These are phyloP conservation scores for Hydrophis major DNA, from an alignment of 2,797 vertebrate species.

Conservation along the genomic window DNA sequence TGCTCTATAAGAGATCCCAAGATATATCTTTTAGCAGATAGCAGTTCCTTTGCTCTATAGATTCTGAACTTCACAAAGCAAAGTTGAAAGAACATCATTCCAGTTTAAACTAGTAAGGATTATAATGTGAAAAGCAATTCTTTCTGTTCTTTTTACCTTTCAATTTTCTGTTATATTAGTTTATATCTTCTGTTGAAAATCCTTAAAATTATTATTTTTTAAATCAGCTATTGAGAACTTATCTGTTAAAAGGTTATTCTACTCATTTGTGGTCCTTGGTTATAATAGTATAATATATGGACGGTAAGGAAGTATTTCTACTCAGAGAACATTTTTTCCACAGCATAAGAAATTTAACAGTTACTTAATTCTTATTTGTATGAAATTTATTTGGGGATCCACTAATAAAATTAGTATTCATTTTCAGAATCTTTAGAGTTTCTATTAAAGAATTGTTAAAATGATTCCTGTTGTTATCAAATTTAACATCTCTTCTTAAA, in stretches of 20 bases:
- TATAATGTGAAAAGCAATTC: background rate
- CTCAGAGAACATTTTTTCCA: background rate
- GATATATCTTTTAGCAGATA: background rate
- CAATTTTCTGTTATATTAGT: background rate
- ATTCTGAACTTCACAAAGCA: background rate
- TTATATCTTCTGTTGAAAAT: background rate
- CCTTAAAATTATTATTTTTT: background rate
- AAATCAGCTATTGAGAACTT: background rate
- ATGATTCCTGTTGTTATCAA: conserved; percentile 13
- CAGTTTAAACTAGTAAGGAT: background rate
- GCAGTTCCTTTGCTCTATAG: background rate
- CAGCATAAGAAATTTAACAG: background rate
- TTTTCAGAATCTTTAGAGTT: background rate
- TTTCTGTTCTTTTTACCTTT: background rate
- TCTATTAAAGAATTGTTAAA: conserved; percentile 2
- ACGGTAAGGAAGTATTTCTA: background rate
- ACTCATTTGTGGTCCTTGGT: background rate
- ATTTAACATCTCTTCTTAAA: conserved; percentile 20
- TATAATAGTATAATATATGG: background rate
- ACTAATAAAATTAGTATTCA: conserved; percentile 1
- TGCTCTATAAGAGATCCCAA: background rate
- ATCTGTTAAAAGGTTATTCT: background rate
- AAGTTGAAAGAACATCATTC: background rate
- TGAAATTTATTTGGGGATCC: background rate
- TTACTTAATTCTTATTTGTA: background rate